Evolutionary conservation across 2,113 vertebrate species (phyloP), one percentile per base, ranked within the genome.

Genomic region (Potamarius usumacintae): DNA sequence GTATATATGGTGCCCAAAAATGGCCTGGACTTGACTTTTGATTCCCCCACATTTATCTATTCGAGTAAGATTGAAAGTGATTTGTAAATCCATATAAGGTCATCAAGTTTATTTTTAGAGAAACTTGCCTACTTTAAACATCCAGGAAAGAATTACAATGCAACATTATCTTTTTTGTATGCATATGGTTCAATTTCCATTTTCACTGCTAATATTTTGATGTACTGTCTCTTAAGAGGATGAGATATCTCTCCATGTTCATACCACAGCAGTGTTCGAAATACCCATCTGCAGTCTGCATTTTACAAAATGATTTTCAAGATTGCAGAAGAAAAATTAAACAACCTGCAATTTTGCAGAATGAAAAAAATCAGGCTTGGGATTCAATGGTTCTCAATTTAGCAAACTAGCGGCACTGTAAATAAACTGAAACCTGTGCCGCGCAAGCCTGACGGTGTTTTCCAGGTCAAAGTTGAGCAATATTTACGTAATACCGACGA

Each of bases 221-320:
- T 88, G 91, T 92, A 90, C 89, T 89, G 89, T 91, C 90, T 84
- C 55, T 84, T 22, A 63, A 87, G 88, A 90, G 87, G 50, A 62
- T 86, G 82, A n/a, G 65, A 76, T 81, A 77, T 86, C 85, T 87
- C 65, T 58, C 17, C 82, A 55, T 22, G 22, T 92, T 92, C 87
- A 90, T 89, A 86, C 84, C n/a, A n/a, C n/a, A n/a, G n/a, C n/a
- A n/a, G n/a, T n/a, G n/a, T n/a, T n/a, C n/a, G n/a, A n/a, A n/a
- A n/a, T n/a, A n/a, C n/a, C n/a, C n/a, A n/a, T n/a, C n/a, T n/a
- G n/a, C n/a, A n/a, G n/a, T n/a, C n/a, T n/a, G n/a, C n/a, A n/a
- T n/a, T n/a, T n/a, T n/a, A n/a, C n/a, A n/a, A n/a, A n/a, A n/a
- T n/a, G n/a, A n/a, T n/a, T n/a, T n/a, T n/a, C n/a, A n/a, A n/a